Evolutionary conservation across 2,113 vertebrate species (phyloP).

Genomic region (Sisor rabdophorus): DNA sequence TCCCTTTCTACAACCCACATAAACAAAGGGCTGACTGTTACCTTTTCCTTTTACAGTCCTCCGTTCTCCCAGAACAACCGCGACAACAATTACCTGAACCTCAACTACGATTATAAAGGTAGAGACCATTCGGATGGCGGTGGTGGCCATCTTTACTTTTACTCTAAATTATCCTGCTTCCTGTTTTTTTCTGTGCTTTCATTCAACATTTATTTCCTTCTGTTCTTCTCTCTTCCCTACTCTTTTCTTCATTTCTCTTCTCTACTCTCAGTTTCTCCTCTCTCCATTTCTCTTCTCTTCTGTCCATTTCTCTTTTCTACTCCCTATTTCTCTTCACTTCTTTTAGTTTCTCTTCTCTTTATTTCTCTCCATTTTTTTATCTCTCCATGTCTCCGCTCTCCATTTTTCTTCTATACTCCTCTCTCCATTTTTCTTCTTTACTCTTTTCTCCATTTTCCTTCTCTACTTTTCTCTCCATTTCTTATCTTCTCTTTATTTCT

Average conservation of each 20-base stretch:
- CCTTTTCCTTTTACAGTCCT: slow-evolving; percentile 61
- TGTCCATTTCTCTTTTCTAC: neutral
- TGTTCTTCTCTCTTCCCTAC: too few relatives aligned
- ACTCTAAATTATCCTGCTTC: neutral
- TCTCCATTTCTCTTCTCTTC: slow-evolving; percentile 17
- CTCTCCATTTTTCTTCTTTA: neutral
- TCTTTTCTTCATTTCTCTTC: slow-evolving; percentile 42
- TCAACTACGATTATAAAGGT: slow-evolving; percentile 77
- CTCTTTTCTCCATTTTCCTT: neutral
- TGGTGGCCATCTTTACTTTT: neutral
- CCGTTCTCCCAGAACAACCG: slow-evolving; percentile 73
- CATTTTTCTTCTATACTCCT: too few relatives aligned
- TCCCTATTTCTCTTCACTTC: too few relatives aligned
- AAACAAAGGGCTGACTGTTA: neutral
- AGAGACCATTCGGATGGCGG: slow-evolving; percentile 20
- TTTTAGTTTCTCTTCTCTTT: too few relatives aligned
- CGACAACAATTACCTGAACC: slow-evolving; percentile 76
- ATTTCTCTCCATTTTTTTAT: too few relatives aligned
- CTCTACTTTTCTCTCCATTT: neutral
- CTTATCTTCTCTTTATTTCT: neutral
- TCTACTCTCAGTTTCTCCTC: slow-evolving; percentile 32
- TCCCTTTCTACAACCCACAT: too few relatives aligned
- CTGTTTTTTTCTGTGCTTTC: neutral
- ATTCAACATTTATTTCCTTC: neutral
- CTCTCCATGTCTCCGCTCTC: neutral